A percentile compares a stretch with the other conserved stretches of the same genome.
Evolutionary conservation across 2,797 vertebrate species (phyloP).

Genomic region (Trachops cirrhosus): DNA sequence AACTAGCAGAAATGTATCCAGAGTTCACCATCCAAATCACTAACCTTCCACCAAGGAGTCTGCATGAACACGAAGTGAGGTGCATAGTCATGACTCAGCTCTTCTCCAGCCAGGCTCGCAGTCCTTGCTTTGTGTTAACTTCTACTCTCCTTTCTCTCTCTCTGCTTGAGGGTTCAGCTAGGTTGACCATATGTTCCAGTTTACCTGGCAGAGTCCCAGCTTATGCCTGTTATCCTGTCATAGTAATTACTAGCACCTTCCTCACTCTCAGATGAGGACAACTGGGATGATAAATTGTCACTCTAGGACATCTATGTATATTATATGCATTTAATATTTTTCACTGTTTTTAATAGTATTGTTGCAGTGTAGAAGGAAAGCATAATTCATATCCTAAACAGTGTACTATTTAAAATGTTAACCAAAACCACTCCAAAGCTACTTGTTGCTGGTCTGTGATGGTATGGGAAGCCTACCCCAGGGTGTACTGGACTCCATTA

Average conservation of each 20-base stretch:
- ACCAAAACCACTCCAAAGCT: neutral
- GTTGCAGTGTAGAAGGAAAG: neutral
- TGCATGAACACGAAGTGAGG: neutral
- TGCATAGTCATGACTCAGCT: neutral
- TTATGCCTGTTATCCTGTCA: neutral
- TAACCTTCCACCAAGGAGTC: neutral
- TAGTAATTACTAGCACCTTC: neutral
- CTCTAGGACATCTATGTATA: neutral
- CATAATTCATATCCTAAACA: neutral
- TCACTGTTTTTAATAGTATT: neutral
- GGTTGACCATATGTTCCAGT: neutral
- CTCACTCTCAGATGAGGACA: neutral
- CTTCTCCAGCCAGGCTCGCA: neutral
- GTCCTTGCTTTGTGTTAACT: neutral
- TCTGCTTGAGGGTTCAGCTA: neutral
- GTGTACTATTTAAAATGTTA: neutral
- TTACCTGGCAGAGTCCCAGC: neutral
- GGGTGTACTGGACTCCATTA: neutral
- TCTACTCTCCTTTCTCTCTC: neutral
- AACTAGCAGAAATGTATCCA: neutral
- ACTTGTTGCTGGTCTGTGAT: neutral
- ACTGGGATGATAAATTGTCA: neutral
- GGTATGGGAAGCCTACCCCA: neutral
- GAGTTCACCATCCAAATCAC: neutral
- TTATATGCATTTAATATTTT: neutral